phyloP scores from a whole-genome alignment of 2,888 invertebrate genomes.

The Callimorpha dominula region DNA sequence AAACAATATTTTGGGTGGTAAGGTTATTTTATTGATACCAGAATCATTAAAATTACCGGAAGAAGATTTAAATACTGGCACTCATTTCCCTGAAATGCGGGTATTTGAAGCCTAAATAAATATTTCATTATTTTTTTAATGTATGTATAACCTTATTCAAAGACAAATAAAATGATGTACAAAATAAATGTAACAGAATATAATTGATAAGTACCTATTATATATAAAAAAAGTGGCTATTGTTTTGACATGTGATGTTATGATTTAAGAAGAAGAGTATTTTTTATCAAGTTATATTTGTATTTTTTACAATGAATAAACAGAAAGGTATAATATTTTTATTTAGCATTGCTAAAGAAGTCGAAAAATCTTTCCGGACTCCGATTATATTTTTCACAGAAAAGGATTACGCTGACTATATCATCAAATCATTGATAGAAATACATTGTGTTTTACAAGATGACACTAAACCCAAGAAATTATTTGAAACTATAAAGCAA shows the following conservation, averaged over 20 bases:
- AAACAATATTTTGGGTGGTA: too few relatives aligned
- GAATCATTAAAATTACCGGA: too few relatives aligned
- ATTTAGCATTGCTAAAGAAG: conserved; percentile 55
- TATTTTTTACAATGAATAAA: conserved; percentile 50
- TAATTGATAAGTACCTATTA: too few relatives aligned
- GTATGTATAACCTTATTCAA: too few relatives aligned
- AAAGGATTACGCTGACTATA: conserved; percentile 54
- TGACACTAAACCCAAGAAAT: conserved; percentile 23
- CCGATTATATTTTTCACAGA: conserved; percentile 62
- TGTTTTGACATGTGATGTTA: conserved; percentile 1
- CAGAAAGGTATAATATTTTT: conserved; percentile 42
- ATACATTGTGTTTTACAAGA: conserved; percentile 44
- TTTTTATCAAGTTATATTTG: conserved; percentile 26
- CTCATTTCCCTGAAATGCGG: too few relatives aligned
- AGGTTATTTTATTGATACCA: too few relatives aligned
- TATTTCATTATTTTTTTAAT: too few relatives aligned
- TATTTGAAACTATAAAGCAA: conserved; percentile 47
- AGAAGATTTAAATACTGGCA: too few relatives aligned
- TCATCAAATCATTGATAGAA: conserved; percentile 45
- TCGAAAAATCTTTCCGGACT: conserved; percentile 56
- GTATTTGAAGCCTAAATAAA: too few relatives aligned
- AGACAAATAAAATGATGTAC: too few relatives aligned
- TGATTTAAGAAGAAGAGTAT: conserved; percentile 8
- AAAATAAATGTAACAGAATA: too few relatives aligned
- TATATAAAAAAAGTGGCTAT: too few relatives aligned